Conservation (phyloP, 2,888 invertebrate species). For the Julus scanicus region DNA sequence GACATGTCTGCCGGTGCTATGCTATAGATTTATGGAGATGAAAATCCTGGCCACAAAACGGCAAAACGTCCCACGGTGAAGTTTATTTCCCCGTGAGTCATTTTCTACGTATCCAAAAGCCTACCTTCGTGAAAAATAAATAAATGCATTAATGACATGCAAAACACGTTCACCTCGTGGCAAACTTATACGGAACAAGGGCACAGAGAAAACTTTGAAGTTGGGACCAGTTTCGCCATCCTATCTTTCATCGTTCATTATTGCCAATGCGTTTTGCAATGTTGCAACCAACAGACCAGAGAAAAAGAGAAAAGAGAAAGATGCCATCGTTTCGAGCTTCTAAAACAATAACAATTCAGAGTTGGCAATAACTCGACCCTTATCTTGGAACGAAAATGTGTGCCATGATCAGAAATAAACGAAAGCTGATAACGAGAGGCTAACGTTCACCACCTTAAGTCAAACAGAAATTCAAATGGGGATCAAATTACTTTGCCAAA, state of each 20-base stretch:
- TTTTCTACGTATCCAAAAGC: background rate
- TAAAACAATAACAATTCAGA: background rate
- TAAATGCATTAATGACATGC: background rate
- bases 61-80: background rate
- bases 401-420: too few relatives aligned
- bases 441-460: too few relatives aligned
- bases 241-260: background rate
- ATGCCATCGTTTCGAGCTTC: background rate
- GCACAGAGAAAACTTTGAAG: background rate
- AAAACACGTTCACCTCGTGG: background rate
- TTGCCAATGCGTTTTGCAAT: too few relatives aligned
- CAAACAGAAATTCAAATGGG: too few relatives aligned
- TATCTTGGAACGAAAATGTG: too few relatives aligned
- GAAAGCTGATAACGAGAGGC: too few relatives aligned
- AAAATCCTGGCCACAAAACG: background rate
- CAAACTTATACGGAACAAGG: background rate
- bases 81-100: conserved; percentile 10
- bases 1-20: background rate
- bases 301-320: too few relatives aligned
- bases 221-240: background rate
- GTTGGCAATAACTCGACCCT: too few relatives aligned
- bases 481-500: too few relatives aligned
- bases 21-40: conserved; percentile 4
- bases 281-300: too few relatives aligned
- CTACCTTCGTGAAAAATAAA: background rate